Conservation (phyloP, 2,113 vertebrate genomes). For the Chionodraco myersi region DNA sequence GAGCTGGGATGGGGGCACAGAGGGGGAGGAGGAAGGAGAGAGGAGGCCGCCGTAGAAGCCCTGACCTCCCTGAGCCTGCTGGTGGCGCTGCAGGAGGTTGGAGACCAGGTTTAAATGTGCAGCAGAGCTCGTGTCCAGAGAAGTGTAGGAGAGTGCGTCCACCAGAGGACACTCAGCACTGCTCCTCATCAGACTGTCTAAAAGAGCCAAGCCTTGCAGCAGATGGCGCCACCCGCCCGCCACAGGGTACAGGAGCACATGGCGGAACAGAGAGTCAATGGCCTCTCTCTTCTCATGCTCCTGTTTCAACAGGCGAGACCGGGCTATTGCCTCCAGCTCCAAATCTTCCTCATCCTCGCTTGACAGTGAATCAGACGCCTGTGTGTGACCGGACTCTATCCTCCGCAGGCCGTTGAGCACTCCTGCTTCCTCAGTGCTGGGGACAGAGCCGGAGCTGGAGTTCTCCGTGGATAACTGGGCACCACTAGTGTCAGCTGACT, state of each 20-base stretch:
- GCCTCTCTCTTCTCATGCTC: slow-evolving; percentile 88
- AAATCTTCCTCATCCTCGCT: slow-evolving; percentile 96
- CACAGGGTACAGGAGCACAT: slow-evolving; percentile 90
- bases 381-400: slow-evolving; percentile 91
- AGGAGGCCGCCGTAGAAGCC: slow-evolving; percentile 92
- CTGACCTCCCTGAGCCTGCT: slow-evolving; percentile 90
- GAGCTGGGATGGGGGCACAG: slow-evolving; percentile 87
- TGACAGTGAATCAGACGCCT: slow-evolving; percentile 93
- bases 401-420: slow-evolving; percentile 77
- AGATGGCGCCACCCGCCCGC: slow-evolving; percentile 90
- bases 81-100: slow-evolving; percentile 95
- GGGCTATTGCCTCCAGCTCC: slow-evolving; percentile 90
- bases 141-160: slow-evolving; percentile 88
- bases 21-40: slow-evolving; percentile 79
- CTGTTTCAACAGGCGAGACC: slow-evolving; percentile 85
- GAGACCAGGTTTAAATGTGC: slow-evolving; percentile 94
- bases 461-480: slow-evolving; percentile 88
- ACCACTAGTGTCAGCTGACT: slow-evolving; percentile 91
- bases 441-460: slow-evolving; percentile 88
- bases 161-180: slow-evolving; percentile 90
- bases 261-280: slow-evolving; percentile 90
- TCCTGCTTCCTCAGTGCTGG: slow-evolving; percentile 76
- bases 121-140: slow-evolving; percentile 92
- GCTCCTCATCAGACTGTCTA: slow-evolving; percentile 92
- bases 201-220: slow-evolving; percentile 90